phyloP scores from a whole-genome alignment of 2,113 vertebrate species.

The Tiliqua scincoides region DNA sequence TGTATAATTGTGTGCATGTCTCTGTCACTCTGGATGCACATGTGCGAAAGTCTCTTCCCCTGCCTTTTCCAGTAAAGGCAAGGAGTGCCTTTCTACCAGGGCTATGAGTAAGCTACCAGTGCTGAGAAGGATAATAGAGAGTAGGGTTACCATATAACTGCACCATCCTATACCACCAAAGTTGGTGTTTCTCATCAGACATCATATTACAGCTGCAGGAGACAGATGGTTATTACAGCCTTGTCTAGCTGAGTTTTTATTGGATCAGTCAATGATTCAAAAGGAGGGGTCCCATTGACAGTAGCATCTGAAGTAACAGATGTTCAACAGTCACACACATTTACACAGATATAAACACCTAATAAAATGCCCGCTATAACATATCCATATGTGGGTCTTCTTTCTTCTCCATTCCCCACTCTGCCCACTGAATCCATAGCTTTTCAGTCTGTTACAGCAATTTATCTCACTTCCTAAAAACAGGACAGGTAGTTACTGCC shows the following conservation, averaged over 20 bases:
- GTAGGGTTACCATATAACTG: background rate
- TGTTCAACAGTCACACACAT: background rate
- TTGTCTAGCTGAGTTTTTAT: rapidly evolving
- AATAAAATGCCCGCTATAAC: background rate
- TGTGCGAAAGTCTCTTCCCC: background rate
- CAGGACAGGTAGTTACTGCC: background rate
- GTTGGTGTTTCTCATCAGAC: slow-evolving; percentile 9
- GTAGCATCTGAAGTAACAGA: background rate
- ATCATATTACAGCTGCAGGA: background rate
- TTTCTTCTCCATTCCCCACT: background rate
- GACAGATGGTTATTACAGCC: background rate
- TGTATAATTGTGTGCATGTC: background rate
- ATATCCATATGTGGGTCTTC: background rate
- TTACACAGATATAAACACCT: background rate
- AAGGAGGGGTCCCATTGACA: background rate
- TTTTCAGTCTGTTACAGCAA: background rate
- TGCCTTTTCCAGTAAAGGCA: background rate
- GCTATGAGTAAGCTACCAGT: background rate
- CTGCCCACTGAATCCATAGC: background rate
- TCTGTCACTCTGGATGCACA: background rate
- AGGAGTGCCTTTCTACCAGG: background rate
- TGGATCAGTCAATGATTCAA: background rate
- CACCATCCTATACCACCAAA: background rate
- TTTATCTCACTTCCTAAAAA: slow-evolving; percentile 14
- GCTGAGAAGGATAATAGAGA: background rate